These are phyloP conservation scores for Muraenolepis orangiensis DNA, from an alignment of 2,797 vertebrate species.

Conservation along the genomic window DNA sequence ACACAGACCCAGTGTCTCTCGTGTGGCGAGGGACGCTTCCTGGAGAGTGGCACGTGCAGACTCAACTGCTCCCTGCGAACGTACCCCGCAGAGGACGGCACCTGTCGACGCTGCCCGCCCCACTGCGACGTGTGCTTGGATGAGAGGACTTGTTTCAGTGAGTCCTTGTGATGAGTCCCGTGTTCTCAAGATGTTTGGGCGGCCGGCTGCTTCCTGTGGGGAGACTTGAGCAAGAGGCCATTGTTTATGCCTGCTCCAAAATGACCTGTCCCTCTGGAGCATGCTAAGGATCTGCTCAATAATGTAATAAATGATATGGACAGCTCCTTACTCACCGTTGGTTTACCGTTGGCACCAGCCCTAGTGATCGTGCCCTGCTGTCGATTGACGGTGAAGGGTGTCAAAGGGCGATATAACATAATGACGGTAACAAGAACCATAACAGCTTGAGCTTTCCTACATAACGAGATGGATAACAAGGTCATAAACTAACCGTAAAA, in stretches of 20 bases:
- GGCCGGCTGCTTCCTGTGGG: neutral
- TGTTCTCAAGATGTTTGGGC: neutral
- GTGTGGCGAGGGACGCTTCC: slow-evolving; percentile 66
- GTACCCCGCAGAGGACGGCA: slow-evolving; percentile 68
- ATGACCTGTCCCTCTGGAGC: neutral
- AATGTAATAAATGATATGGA: too few relatives aligned
- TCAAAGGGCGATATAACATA: neutral
- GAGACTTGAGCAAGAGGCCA: too few relatives aligned
- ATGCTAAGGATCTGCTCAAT: neutral
- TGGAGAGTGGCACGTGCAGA: slow-evolving; percentile 66
- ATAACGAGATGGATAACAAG: neutral
- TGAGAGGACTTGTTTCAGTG: slow-evolving; percentile 70
- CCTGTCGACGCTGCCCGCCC: slow-evolving; percentile 70
- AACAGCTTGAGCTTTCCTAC: too few relatives aligned
- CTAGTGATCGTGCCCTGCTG: too few relatives aligned
- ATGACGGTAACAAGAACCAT: too few relatives aligned
- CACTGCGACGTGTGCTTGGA: slow-evolving; percentile 75
- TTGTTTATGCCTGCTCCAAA: neutral
- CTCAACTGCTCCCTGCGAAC: slow-evolving; percentile 71
- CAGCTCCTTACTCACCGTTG: neutral
- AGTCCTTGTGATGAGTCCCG: slow-evolving; percentile 39
- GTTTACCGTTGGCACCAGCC: neutral
- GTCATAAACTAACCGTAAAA: too few relatives aligned
- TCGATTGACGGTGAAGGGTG: too few relatives aligned
- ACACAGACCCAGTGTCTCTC: slow-evolving; percentile 71